These are phyloP conservation scores for Notoglanidium macrostoma DNA, from an alignment of 2,797 vertebrate species.

Conservation along the genomic window DNA sequence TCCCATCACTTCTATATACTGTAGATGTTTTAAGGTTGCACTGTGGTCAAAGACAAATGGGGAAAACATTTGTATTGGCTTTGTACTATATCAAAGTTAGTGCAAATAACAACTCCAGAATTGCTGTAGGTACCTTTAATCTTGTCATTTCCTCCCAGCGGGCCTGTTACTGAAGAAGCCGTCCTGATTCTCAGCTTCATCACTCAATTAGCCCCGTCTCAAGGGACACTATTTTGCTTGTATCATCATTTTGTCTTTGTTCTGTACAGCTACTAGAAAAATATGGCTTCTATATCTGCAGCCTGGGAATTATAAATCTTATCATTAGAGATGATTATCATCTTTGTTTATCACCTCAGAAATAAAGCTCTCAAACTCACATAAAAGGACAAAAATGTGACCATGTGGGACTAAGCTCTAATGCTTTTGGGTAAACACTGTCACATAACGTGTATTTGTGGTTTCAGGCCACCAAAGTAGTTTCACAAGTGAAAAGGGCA, in stretches of 20 bases:
- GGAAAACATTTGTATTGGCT: not conserved
- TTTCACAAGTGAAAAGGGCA: not conserved
- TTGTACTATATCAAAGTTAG: not conserved
- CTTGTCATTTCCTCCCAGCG: constrained; percentile 10
- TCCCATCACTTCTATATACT: not conserved
- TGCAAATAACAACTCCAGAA: not conserved
- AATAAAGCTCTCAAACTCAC: not conserved
- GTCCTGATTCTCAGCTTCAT: constrained; percentile 13
- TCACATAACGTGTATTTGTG: not conserved
- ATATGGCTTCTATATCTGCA: not conserved
- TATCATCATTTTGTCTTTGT: constrained; percentile 11
- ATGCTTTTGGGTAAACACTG: not conserved
- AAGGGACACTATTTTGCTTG: constrained; percentile 4
- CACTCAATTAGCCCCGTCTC: constrained; percentile 18
- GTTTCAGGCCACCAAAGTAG: not conserved
- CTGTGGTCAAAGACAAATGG: not conserved
- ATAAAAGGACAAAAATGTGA: not conserved
- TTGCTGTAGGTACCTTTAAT: constrained; percentile 32
- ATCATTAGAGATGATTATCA: not conserved
- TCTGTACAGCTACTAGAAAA: not conserved
- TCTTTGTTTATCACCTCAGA: not conserved
- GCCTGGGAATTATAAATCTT: not conserved
- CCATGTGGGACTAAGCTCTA: not conserved
- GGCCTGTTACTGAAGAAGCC: not conserved
- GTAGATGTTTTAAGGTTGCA: not conserved